phyloP scores from a whole-genome alignment of 2,113 vertebrate species.

The Perca fluviatilis region DNA sequence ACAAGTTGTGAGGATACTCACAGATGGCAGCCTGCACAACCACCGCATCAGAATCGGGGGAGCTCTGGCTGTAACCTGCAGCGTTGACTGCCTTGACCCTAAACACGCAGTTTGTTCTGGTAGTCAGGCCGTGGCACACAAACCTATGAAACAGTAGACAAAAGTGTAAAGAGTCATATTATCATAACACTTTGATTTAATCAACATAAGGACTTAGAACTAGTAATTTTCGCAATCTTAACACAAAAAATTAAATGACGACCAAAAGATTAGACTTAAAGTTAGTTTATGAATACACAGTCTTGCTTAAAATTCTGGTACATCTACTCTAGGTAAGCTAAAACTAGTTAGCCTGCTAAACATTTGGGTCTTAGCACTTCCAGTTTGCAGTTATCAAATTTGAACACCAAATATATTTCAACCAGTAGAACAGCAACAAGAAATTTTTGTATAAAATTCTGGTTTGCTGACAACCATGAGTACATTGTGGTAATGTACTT shows the following conservation, averaged over 20 bases:
- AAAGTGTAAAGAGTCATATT: background rate
- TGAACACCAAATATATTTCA: constrained; percentile 8
- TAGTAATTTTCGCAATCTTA: background rate
- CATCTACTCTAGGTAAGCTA: too few relatives aligned
- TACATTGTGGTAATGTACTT: background rate
- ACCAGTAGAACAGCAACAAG: background rate
- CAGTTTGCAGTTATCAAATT: background rate
- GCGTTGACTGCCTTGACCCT: constrained; percentile 96
- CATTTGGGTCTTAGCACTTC: background rate
- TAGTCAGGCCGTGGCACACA: constrained; percentile 92
- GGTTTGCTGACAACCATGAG: background rate
- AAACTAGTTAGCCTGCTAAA: too few relatives aligned
- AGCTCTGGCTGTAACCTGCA: constrained; percentile 94
- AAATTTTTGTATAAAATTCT: background rate
- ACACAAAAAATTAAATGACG: background rate
- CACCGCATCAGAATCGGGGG: constrained; percentile 90
- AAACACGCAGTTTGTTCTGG: constrained; percentile 89
- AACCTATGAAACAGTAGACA: constrained; percentile 84
- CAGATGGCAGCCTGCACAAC: constrained; percentile 92
- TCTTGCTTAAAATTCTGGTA: too few relatives aligned
- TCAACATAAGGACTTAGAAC: background rate
- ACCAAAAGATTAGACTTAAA: background rate
- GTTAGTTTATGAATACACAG: too few relatives aligned
- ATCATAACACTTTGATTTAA: background rate
- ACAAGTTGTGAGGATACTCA: constrained; percentile 79